Evolutionary conservation across 2,888 invertebrate species (phyloP).

Genomic region (Parnassius smintheus): DNA sequence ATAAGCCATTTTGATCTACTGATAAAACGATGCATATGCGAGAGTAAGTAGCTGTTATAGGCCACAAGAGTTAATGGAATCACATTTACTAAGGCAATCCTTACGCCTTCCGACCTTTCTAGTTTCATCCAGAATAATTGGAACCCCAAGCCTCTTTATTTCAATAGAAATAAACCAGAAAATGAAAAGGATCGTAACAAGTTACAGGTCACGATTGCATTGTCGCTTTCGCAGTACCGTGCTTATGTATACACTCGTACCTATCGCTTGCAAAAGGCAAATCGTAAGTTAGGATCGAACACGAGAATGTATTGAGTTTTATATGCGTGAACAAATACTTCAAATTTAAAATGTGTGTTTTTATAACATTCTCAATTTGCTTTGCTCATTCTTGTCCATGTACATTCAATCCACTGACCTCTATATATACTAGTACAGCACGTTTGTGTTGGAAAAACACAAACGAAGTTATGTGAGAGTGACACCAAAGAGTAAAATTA

Average conservation of each 20-base stretch:
- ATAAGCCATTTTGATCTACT: no score
- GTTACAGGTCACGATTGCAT: neutral
- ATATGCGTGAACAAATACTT: no score
- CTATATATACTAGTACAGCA: no score
- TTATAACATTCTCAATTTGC: no score
- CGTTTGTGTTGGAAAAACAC: no score
- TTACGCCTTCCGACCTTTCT: neutral
- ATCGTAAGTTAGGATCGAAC: neutral
- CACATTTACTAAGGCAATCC: neutral
- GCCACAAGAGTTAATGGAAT: conserved; percentile 1
- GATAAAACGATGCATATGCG: no score
- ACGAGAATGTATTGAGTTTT: neutral
- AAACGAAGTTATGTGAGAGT: no score
- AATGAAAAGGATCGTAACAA: neutral
- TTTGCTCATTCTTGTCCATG: no score
- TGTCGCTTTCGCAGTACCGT: neutral
- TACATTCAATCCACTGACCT: no score
- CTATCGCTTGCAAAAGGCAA: neutral
- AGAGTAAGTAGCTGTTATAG: neutral
- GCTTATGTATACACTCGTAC: no score
- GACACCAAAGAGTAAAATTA: no score
- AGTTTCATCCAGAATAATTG: neutral
- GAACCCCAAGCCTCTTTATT: neutral
- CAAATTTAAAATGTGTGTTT: no score
- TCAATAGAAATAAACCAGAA: neutral